Evolutionary conservation across 2,113 vertebrate genomes (phyloP), one percentile per base, ranked within the genome.

Genomic region (Manacus vitellinus): DNA sequence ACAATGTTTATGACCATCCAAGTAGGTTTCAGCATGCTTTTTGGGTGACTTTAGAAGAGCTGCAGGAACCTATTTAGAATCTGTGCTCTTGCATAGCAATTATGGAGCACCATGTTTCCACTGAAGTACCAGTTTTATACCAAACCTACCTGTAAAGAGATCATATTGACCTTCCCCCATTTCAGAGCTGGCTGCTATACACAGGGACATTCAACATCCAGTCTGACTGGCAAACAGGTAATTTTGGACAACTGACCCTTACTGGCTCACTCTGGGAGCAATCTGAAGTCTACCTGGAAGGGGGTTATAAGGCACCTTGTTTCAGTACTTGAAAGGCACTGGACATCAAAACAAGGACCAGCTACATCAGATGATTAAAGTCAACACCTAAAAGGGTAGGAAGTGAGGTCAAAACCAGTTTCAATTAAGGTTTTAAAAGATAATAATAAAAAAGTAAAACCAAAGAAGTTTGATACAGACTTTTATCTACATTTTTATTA

Each of bases 401-500:
- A 84, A 75, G 14, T 74, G 35, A 83, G 8, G 22, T 47, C 8
- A 80, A 83, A 93, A 73, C 4, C 2, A 85, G 3, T 17, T 33
- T 65, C 73, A 89, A 82, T n/a, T 13, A 72, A 91, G 15, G 22
- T 58, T n/a, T 58, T 6, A 56, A 66, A 80, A 63, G 47, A 15
- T 28, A 75, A 24, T 44, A 30, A 47, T 43, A 47, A 30, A 43
- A 61, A 8, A 56, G 28, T 52, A 46, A 75, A 82, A 25, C 20
- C 27, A 35, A 89, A 39, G 9, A 44, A 85, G 21, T 74, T 78
- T 46, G 56, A 92, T 77, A 58, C 16, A 84, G 55, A 70, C 13
- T 83, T 94, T 77, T 35, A 77, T 83, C 51, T 71, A 55, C 6
- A 67, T 74, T 79, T 94, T 95, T 93, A 95, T 92, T 94, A 73